Evolutionary conservation across 2,888 invertebrate genomes (phyloP).

Genomic region (Melanargia galathea): DNA sequence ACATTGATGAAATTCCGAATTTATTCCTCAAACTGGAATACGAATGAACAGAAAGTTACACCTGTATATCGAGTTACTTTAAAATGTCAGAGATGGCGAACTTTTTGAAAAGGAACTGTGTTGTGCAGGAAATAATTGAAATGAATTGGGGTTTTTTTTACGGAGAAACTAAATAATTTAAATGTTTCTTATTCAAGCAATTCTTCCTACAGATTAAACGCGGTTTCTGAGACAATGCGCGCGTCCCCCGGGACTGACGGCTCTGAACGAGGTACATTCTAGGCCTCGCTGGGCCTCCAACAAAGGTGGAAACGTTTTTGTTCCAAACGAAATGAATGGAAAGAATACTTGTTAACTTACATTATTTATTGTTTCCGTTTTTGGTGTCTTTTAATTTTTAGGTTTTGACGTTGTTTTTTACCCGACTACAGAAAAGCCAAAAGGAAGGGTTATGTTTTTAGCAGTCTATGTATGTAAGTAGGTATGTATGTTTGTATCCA

Average conservation of each 20-base stretch:
- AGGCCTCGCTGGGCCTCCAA: slow-evolving; percentile 29
- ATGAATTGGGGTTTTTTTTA: no score
- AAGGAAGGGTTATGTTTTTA: no score
- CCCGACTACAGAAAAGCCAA: no score
- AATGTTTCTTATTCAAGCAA: slow-evolving; percentile 32
- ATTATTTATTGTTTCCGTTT: slow-evolving; percentile 18
- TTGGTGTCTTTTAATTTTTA: slow-evolving; percentile 2
- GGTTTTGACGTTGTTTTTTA: neutral
- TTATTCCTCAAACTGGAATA: no score
- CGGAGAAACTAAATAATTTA: slow-evolving; percentile 16
- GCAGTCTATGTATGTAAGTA: no score
- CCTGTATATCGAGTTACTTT: neutral
- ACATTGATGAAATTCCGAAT: no score
- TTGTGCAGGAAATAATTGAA: no score
- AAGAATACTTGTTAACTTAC: slow-evolving; percentile 25
- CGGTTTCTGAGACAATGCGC: slow-evolving; percentile 36
- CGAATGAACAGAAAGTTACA: no score
- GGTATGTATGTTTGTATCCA: no score
- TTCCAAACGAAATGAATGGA: slow-evolving; percentile 24
- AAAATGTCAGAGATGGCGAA: slow-evolving; percentile 16
- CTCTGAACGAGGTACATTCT: slow-evolving; percentile 31
- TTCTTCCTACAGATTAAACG: slow-evolving; percentile 37
- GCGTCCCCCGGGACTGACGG: slow-evolving; percentile 27
- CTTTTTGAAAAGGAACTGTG: neutral
- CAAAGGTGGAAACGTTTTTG: slow-evolving; percentile 32